These are phyloP conservation scores for Philotrypesis tridentata DNA, from an alignment of 1,140 invertebrate genomes.

Conservation along the genomic window DNA sequence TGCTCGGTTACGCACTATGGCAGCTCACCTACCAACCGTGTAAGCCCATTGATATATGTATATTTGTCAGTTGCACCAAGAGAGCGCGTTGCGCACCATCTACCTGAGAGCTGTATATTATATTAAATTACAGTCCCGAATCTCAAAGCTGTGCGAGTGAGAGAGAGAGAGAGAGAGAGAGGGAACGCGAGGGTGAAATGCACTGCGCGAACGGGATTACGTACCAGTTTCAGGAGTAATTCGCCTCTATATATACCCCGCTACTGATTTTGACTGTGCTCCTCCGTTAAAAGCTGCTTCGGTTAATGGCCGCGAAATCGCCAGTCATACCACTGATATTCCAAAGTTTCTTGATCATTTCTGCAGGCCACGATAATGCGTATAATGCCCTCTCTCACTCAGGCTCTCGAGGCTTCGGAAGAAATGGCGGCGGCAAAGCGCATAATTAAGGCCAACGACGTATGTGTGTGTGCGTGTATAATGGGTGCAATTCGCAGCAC, in stretches of 20 bases:
- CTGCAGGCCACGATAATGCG: no score
- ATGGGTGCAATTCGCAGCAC: background rate
- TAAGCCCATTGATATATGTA: slow-evolving; percentile 34
- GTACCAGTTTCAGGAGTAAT: background rate
- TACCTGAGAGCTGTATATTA: slow-evolving; percentile 12
- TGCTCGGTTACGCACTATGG: background rate
- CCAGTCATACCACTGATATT: no score
- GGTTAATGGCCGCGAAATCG: no score
- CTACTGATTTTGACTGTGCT: no score
- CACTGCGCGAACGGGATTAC: no score
- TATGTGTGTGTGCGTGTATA: no score
- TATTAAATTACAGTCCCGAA: slow-evolving; percentile 36
- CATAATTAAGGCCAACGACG: background rate
- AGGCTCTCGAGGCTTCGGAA: background rate
- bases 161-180: background rate
- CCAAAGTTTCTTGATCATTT: no score
- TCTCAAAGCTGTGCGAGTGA: slow-evolving; percentile 13
- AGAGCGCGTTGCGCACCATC: background rate
- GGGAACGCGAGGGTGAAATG: background rate
- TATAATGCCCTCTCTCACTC: no score
- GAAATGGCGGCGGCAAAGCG: background rate
- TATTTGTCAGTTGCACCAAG: slow-evolving; percentile 37
- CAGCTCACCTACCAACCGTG: background rate
- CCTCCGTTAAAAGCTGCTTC: no score
- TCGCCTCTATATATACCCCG: background rate